These are phyloP conservation scores for Stomatorhinus ivindoensis DNA, from an alignment of 2,113 vertebrate genomes.

Conservation along the genomic window DNA sequence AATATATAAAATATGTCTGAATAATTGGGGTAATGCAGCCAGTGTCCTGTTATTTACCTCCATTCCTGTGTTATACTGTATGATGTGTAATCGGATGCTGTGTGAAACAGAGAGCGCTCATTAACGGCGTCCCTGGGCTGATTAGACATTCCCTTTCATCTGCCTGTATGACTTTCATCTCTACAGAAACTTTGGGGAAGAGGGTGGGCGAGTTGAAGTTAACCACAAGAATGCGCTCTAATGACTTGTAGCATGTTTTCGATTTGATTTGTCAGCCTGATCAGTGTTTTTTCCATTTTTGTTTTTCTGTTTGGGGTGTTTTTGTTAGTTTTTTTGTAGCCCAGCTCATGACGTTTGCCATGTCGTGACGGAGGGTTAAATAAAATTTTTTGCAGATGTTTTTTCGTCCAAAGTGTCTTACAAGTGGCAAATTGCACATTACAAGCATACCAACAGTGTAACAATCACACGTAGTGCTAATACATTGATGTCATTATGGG, in stretches of 20 bases:
- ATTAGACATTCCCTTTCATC: slow-evolving; percentile 16
- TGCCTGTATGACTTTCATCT: slow-evolving; percentile 8
- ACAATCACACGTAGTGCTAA: neutral
- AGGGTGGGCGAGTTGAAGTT: neutral
- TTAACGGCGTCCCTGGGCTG: slow-evolving; percentile 10
- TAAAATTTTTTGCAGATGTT: neutral
- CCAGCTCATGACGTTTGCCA: neutral
- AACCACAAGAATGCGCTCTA: neutral
- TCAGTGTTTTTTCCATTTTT: neutral
- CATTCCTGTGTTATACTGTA: neutral
- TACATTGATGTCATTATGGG: neutral
- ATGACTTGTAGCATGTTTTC: neutral
- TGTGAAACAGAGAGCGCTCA: neutral
- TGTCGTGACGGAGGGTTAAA: neutral
- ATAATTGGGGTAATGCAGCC: neutral
- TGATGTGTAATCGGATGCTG: neutral
- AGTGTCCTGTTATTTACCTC: neutral
- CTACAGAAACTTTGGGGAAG: neutral
- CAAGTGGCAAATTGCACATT: neutral
- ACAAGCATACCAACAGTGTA: neutral
- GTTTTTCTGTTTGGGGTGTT: neutral
- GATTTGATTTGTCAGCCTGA: neutral
- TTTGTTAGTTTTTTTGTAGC: neutral
- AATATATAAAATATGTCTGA: neutral
- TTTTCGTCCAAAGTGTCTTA: neutral